These are phyloP conservation scores for Phyto melanocephala DNA, from an alignment of 2,888 invertebrate species.

Conservation along the genomic window DNA sequence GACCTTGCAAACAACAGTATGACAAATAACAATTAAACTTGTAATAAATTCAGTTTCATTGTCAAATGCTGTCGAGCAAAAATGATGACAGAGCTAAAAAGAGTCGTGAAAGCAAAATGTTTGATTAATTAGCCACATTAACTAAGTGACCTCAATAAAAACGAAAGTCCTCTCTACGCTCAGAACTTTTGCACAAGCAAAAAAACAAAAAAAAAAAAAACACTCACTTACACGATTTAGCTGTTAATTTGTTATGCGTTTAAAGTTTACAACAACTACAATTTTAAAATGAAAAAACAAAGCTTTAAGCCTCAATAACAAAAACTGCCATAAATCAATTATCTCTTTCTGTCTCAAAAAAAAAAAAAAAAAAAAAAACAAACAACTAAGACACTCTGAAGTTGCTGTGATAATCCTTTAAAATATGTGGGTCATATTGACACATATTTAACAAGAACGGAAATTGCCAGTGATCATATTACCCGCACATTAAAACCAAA, in stretches of 20 bases:
- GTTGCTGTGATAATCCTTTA: constrained; percentile 67
- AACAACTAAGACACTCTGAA: constrained; percentile 25
- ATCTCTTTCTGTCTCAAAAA: constrained; percentile 35
- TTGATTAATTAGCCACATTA: constrained; percentile 75
- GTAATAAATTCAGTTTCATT: constrained; percentile 50
- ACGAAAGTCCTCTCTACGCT: constrained; percentile 71
- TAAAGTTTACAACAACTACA: constrained; percentile 36
- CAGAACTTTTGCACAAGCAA: constrained; percentile 33
- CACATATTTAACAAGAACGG: constrained; percentile 64
- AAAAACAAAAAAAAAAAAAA: constrained; percentile 24
- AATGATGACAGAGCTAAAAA: constrained; percentile 12
- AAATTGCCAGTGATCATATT: constrained; percentile 63
- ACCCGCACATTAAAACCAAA: constrained; percentile 41
- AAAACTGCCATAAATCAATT: constrained; percentile 60
- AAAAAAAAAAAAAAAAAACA: constrained; percentile 2
- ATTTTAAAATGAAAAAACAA: constrained; percentile 40
- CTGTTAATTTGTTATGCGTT: constrained; percentile 54
- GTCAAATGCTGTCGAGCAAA: constrained; percentile 40
- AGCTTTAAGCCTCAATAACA: constrained; percentile 57
- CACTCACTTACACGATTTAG: constrained; percentile 46
- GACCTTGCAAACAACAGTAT: constrained; percentile 46
- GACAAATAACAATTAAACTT: constrained; percentile 53
- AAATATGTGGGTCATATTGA: constrained; percentile 67
- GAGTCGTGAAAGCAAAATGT: neutral
- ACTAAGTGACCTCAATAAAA: constrained; percentile 76